phyloP scores from a whole-genome alignment of 2,113 vertebrate species.

The Hirundichthys speculiger region DNA sequence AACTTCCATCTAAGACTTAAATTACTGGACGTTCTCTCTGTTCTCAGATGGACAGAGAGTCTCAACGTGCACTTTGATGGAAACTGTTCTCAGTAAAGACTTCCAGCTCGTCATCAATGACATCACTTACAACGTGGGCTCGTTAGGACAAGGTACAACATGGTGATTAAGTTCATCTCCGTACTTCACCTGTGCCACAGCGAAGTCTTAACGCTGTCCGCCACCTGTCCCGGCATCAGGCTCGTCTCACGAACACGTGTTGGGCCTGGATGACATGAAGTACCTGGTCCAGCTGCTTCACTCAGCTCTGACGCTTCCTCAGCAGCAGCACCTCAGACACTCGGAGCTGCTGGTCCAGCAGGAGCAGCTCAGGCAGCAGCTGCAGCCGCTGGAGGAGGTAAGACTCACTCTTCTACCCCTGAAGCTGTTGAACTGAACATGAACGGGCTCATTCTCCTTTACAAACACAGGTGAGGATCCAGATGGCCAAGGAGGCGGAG shows the following conservation, averaged over 20 bases:
- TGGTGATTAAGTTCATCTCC: not conserved
- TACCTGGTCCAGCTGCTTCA: conserved; percentile 83
- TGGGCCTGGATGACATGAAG: conserved; percentile 80
- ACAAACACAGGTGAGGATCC: conserved; percentile 5
- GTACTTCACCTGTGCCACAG: not conserved
- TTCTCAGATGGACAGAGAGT: conserved; percentile 81
- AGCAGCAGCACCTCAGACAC: conserved; percentile 77
- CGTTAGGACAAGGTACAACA: conserved; percentile 78
- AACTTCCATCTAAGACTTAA: too few relatives aligned
- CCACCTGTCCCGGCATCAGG: conserved; percentile 1
- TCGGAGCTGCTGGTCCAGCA: conserved; percentile 72
- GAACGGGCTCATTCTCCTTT: not conserved
- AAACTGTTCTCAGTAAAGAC: conserved; percentile 80
- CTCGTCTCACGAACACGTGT: conserved; percentile 59
- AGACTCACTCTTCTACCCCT: rapidly evolving
- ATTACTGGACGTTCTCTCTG: too few relatives aligned
- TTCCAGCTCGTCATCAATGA: conserved; percentile 85
- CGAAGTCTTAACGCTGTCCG: not conserved
- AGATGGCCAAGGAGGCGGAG: conserved; percentile 36
- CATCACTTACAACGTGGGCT: conserved; percentile 66
- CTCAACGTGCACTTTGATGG: conserved; percentile 81
- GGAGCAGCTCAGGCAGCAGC: conserved; percentile 76
- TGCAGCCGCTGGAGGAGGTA: conserved; percentile 85
- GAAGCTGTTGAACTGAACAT: not conserved
- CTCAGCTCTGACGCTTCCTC: conserved; percentile 77